Conservation (phyloP, 2,888 invertebrate genomes). For the Diadegma fenestrale region DNA sequence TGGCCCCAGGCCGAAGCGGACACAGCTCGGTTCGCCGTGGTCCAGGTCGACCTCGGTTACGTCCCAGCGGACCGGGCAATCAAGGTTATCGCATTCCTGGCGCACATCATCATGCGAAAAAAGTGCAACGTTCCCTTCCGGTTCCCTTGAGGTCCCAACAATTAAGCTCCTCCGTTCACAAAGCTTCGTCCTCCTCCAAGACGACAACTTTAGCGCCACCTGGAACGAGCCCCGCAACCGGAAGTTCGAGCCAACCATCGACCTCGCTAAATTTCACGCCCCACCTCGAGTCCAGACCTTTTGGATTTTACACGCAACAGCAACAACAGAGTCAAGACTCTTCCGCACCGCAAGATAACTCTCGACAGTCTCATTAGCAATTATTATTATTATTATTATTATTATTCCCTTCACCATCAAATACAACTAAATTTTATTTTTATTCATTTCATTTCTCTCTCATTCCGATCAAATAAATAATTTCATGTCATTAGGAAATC, state of each 20-base stretch:
- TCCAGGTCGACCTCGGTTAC: constrained; percentile 89
- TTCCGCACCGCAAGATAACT: constrained; percentile 69
- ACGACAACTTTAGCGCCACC: constrained; percentile 51
- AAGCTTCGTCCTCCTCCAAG: constrained; percentile 70
- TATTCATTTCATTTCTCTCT: background rate
- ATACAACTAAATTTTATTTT: background rate
- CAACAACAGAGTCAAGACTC: constrained; percentile 53
- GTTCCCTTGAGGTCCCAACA: constrained; percentile 82
- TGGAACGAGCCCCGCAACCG: constrained; percentile 26
- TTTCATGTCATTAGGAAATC: background rate
- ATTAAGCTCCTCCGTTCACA: constrained; percentile 65
- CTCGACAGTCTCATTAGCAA: constrained; percentile 66
- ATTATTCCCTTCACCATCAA: background rate
- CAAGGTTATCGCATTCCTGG: constrained; percentile 87
- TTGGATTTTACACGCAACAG: constrained; percentile 83
- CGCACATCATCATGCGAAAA: constrained; percentile 73
- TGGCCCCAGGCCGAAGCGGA: constrained; percentile 74
- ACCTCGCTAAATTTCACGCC: constrained; percentile 66
- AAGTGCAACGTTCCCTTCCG: constrained; percentile 79
- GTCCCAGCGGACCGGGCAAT: constrained; percentile 89
- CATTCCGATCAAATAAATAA: constrained; percentile 16
- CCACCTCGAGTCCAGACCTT: constrained; percentile 76
- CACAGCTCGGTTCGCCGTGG: constrained; percentile 86
- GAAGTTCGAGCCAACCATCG: constrained; percentile 45
- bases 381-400: constrained; percentile 6